Evolutionary conservation across 2,113 vertebrate genomes (phyloP), one percentile per base, ranked within the genome.

Genomic region (Neodontobutis hainanensis): DNA sequence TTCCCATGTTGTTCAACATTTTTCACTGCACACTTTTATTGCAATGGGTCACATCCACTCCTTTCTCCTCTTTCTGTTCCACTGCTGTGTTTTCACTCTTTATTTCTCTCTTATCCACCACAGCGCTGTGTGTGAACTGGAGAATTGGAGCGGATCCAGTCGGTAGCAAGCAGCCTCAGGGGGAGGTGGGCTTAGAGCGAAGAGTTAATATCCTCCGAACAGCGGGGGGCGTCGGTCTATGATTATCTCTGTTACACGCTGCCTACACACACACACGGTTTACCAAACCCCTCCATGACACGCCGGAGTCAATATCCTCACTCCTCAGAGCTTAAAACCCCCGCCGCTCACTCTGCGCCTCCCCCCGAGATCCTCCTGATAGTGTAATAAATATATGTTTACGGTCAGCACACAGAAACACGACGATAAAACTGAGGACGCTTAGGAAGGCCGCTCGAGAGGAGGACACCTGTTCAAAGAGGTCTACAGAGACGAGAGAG

Each of bases 121-220:
- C 44, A 12, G 4, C 44, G 8, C 64, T 58, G 43, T 44, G 32
- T 52, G 32, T 42, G 47, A 63, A 46, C 40, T 42, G 0, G 4
- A 35, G 2, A 60, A 44, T 40, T 81, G 84, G 84, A 62, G 1
- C 45, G 40, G 38, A 50, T 73, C 71, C 79, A 72, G 60, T 81
- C 75, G 42, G 64, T 45, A 32, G 62, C 72, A 44, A 57, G 78
- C 53, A 46, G 48, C 15, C 40, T 76, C 76, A 78, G 68, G 68
- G 69, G 81, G 72, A 83, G 58, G 68, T 62, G 50, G 70, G 69
- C 67, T 77, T 67, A 69, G 64, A 70, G 70, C 59, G 87, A 85
- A 82, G 85, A 85, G 82, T 85, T 85, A 77, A 87, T 87, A 88
- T 85, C 82, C 85, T 79, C 74, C 58, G 51, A 75, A 79, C 83